Evolutionary conservation across 1,140 invertebrate species (phyloP).

Genomic region (Calliopsis andreniformis): DNA sequence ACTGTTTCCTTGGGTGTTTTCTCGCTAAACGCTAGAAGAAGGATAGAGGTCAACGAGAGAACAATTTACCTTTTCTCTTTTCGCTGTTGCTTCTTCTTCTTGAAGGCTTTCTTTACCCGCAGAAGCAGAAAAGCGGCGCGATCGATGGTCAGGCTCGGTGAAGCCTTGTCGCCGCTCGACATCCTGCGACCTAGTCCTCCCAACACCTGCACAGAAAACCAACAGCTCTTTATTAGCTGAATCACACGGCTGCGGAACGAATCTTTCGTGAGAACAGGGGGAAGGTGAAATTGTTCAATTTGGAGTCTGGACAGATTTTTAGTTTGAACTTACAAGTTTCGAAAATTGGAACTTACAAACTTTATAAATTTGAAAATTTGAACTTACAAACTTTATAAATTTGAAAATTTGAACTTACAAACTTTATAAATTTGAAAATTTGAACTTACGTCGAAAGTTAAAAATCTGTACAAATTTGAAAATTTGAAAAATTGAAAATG

Average conservation of each 20-base stretch:
- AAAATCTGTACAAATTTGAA: too few species aligned
- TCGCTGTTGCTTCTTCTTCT: slow-evolving; percentile 92
- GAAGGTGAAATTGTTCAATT: too few species aligned
- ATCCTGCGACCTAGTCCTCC: slow-evolving; percentile 74
- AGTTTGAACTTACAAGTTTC: too few species aligned
- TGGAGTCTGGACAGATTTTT: too few species aligned
- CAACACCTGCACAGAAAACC: slow-evolving; percentile 65
- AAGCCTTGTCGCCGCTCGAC: slow-evolving; percentile 79
- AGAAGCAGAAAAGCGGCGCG: slow-evolving; percentile 93
- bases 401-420: too few species aligned
- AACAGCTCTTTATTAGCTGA: background rate
- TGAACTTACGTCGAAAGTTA: too few species aligned
- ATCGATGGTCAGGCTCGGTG: slow-evolving; percentile 87
- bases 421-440: too few species aligned
- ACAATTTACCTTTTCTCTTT: slow-evolving; percentile 88
- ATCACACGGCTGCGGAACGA: background rate
- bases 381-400: too few species aligned
- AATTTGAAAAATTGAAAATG: too few species aligned
- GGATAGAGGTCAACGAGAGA: background rate
- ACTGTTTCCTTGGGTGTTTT: background rate
- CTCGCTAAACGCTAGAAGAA: background rate
- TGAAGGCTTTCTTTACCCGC: slow-evolving; percentile 93
- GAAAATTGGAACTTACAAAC: too few species aligned
- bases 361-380: too few species aligned
- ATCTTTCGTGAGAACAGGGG: too few species aligned